Evolutionary conservation across 2,888 invertebrate species (phyloP), one percentile per base, ranked within the genome.

Genomic region (Rhabditoides inermis): DNA sequence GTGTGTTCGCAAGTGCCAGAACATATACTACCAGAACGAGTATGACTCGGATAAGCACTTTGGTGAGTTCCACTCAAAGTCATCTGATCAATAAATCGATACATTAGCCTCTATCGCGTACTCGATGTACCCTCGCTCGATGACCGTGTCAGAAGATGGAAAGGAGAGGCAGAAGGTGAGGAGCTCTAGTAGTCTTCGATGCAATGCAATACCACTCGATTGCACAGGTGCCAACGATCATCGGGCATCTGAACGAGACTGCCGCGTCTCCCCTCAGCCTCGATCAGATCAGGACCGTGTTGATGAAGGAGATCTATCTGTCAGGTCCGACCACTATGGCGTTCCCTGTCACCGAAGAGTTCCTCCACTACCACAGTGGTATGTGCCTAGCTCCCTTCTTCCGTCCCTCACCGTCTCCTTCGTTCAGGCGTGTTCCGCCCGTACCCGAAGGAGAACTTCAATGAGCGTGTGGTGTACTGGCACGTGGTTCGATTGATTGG

Each of bases 281-380:
- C 15, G 57, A 53, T 40, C 35, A 70, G 60, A 72, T 71, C 48
- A 58, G 69, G 3, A 70, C 57, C 18, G 58, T 73, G 20, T 64
- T 73, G 39, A 69, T 63, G 55, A 73, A 74, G 55, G 73, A 73
- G 50, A 60, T 73, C 10, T 57, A 58, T 15, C 51, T 70, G 10
- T 70, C 56, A 49, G 73, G 73, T 7, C 73, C 73, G 6, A 72
- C 72, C 2, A 73, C 73, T 6, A 68, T 73, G 66, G 73, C 73
- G 10, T 71, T 73, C 58, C 73, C 73, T 1, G 69, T 74, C 6
- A 70, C 73, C 1, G 73, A 73, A 55, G 73, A 73, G 51, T 73
- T 73, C 45, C 58, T 73, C 10, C 73, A 74, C 45, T 73, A 73
- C 46, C 63, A 69, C 12, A 59, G 54, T 23, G 73, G 69, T 61